Percentiles rank a stretch among this genome's conserved stretches.
Conservation (phyloP, 2,888 invertebrate genomes). For the Selenia dentaria region DNA sequence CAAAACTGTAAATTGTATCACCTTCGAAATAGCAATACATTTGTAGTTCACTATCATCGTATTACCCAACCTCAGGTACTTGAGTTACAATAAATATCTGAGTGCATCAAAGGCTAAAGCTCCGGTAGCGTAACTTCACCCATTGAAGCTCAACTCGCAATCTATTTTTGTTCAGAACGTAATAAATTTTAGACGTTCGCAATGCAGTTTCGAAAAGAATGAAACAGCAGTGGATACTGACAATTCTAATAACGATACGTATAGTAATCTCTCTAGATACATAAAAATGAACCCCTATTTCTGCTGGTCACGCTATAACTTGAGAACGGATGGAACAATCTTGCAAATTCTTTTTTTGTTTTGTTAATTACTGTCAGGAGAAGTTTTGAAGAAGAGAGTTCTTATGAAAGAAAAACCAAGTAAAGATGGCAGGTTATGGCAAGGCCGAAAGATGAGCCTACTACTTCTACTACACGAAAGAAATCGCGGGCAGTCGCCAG, state of each 20-base stretch:
- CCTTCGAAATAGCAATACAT: conserved; percentile 7
- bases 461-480: too few species aligned
- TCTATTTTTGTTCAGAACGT: conserved; percentile 45
- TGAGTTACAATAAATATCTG: conserved; percentile 23
- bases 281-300: too few species aligned
- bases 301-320: too few species aligned
- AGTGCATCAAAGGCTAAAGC: conserved; percentile 23
- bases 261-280: too few species aligned
- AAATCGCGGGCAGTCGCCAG: too few species aligned
- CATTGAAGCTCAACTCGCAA: conserved; percentile 24
- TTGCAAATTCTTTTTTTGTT: too few species aligned
- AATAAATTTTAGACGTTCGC: conserved; percentile 49
- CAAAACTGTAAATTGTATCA: conserved; percentile 11
- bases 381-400: too few species aligned
- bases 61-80: conserved; percentile 5
- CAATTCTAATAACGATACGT: neutral
- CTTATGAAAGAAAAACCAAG: too few species aligned
- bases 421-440: too few species aligned
- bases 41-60: conserved; percentile 10
- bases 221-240: neutral
- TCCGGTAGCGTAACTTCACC: conserved; percentile 22
- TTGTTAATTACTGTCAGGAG: too few species aligned
- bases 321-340: too few species aligned
- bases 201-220: conserved; percentile 40
- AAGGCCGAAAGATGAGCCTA: too few species aligned